phyloP scores from a whole-genome alignment of 1,140 invertebrate genomes.

The Drosophila littoralis region DNA sequence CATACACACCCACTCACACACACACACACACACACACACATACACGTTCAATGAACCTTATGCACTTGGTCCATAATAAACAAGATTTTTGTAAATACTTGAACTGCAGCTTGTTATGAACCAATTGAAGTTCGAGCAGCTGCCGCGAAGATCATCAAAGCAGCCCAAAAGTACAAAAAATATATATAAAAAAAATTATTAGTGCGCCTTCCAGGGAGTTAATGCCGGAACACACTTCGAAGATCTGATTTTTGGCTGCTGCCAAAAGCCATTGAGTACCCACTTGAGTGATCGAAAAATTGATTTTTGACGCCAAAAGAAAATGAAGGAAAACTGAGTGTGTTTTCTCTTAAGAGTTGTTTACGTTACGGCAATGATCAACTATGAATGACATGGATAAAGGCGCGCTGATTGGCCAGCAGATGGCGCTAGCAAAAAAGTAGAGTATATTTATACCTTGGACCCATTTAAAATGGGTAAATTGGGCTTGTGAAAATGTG shows the following conservation, averaged over 20 bases:
- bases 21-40: slow-evolving; percentile 2
- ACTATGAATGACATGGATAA: slow-evolving; percentile 15
- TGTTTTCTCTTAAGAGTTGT: slow-evolving; percentile 37
- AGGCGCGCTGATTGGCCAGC: slow-evolving; percentile 12
- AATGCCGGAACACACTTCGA: slow-evolving; percentile 46
- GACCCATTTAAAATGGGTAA: too few relatives aligned
- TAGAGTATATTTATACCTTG: neutral
- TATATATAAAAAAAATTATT: slow-evolving; percentile 58
- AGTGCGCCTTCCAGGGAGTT: slow-evolving; percentile 43
- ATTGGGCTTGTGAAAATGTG: too few relatives aligned
- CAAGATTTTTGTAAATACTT: slow-evolving; percentile 70
- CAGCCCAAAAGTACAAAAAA: slow-evolving; percentile 11
- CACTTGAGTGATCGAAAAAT: slow-evolving; percentile 63
- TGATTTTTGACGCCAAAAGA: slow-evolving; percentile 48
- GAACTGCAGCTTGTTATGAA: slow-evolving; percentile 58
- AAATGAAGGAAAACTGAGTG: slow-evolving; percentile 8
- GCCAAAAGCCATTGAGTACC: slow-evolving; percentile 45
- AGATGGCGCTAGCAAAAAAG: slow-evolving; percentile 23
- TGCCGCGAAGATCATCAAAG: slow-evolving; percentile 61
- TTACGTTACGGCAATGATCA: slow-evolving; percentile 28
- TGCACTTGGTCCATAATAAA: slow-evolving; percentile 75
- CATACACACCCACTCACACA: slow-evolving; percentile 5
- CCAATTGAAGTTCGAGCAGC: slow-evolving; percentile 63
- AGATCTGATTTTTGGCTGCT: neutral
- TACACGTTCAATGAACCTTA: slow-evolving; percentile 70